Percentiles rank a stretch among this genome's conserved stretches.
phyloP scores from a whole-genome alignment of 2,888 invertebrate species.

The Cheilosia impressa region DNA sequence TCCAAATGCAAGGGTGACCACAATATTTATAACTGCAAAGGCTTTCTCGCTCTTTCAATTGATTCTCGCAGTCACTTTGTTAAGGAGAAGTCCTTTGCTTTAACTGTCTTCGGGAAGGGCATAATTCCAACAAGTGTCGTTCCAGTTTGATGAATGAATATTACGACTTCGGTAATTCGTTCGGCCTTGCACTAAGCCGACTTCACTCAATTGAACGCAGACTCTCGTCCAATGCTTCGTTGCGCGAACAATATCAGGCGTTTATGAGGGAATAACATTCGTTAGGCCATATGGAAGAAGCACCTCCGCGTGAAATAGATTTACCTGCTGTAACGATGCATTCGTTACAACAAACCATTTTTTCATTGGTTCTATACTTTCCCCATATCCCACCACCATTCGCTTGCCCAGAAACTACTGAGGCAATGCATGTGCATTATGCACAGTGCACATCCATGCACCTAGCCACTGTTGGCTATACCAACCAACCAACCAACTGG shows the following conservation, averaged over 20 bases:
- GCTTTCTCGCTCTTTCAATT: conserved; percentile 11
- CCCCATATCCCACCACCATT: too few relatives aligned
- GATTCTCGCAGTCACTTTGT: conserved; percentile 32
- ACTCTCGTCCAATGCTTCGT: background rate
- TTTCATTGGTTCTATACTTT: too few relatives aligned
- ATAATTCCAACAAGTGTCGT: conserved; percentile 1
- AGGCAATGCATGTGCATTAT: too few relatives aligned
- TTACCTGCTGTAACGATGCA: too few relatives aligned
- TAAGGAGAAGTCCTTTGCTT: conserved; percentile 13
- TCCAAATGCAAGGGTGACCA: conserved; percentile 37
- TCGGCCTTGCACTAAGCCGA: background rate
- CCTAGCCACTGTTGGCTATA: too few relatives aligned
- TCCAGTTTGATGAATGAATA: conserved; percentile 1
- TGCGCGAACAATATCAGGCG: background rate
- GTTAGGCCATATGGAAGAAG: conserved; percentile 14
- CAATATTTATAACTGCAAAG: conserved; percentile 9
- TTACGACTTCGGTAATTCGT: conserved; percentile 2
- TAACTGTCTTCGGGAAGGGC: conserved; percentile 24
- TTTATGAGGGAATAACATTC: conserved; percentile 7
- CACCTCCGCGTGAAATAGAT: conserved; percentile 8
- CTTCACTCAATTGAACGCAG: conserved; percentile 1
- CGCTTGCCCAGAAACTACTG: too few relatives aligned
- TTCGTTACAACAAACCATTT: too few relatives aligned
- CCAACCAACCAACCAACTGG: too few relatives aligned
- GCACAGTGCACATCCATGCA: too few relatives aligned